Conservation (phyloP, 2,113 vertebrate species). For the Orthochromis malagaraziensis region DNA sequence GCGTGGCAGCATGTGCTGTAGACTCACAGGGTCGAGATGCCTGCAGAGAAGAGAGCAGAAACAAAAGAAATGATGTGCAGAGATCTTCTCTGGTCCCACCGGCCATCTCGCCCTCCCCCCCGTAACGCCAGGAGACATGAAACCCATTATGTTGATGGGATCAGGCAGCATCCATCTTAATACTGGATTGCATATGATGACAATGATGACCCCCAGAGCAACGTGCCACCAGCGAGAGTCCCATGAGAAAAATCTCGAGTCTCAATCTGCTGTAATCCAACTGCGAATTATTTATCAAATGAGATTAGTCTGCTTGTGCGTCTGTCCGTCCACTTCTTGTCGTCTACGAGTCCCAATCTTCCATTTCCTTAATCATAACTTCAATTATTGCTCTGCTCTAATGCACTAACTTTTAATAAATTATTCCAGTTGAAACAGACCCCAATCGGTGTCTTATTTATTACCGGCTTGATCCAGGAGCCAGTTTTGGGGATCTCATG, state of each 20-base stretch:
- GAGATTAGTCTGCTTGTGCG: not conserved
- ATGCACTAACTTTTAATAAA: slow-evolving; percentile 48
- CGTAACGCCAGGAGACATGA: slow-evolving; percentile 27
- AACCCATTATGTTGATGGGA: slow-evolving; percentile 54
- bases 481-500: not conserved
- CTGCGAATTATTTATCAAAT: slow-evolving; percentile 24
- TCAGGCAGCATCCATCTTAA: slow-evolving; percentile 49
- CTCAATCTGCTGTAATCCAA: not conserved
- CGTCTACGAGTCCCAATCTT: not conserved
- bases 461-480: slow-evolving; percentile 12
- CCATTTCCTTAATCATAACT: slow-evolving; percentile 30
- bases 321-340: slow-evolving; percentile 25
- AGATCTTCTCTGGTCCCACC: not conserved
- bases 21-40: not conserved
- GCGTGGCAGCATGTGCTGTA: not conserved
- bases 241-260: not conserved
- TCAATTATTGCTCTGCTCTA: slow-evolving; percentile 23
- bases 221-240: not conserved
- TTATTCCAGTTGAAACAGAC: slow-evolving; percentile 13
- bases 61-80: slow-evolving; percentile 43
- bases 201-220: slow-evolving; percentile 12
- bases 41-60: slow-evolving; percentile 24
- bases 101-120: not conserved
- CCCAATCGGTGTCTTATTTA: slow-evolving; percentile 19
- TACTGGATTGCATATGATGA: slow-evolving; percentile 16